phyloP scores from a whole-genome alignment of 64 coral and sea anemone genomes.

The Montipora foliosa region DNA sequence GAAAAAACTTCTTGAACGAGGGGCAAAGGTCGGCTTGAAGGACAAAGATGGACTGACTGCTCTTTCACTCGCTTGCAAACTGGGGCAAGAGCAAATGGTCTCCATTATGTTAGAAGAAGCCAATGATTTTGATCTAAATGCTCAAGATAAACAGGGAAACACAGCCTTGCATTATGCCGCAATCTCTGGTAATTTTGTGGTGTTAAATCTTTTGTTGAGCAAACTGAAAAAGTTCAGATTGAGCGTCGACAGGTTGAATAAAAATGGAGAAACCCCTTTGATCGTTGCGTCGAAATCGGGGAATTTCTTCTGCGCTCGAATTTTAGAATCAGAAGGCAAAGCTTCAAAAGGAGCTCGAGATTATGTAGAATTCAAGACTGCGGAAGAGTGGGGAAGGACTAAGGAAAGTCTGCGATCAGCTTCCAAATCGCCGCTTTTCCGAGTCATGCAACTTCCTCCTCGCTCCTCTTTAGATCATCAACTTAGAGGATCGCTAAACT shows the following conservation, averaged over 20 bases:
- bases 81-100: slow-evolving; percentile 75
- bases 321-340: slow-evolving; percentile 77
- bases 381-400: slow-evolving; percentile 68
- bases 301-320: slow-evolving; percentile 76
- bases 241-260: slow-evolving; percentile 71
- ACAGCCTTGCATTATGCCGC: slow-evolving; percentile 76
- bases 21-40: slow-evolving; percentile 66
- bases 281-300: slow-evolving; percentile 75
- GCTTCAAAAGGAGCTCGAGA: slow-evolving; percentile 73
- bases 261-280: slow-evolving; percentile 77
- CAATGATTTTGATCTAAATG: slow-evolving; percentile 71
- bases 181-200: slow-evolving; percentile 80
- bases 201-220: slow-evolving; percentile 73
- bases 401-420: slow-evolving; percentile 47
- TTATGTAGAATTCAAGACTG: slow-evolving; percentile 67
- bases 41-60: slow-evolving; percentile 70
- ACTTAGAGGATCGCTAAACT: slow-evolving; percentile 10
- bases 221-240: slow-evolving; percentile 78
- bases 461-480: slow-evolving; percentile 19
- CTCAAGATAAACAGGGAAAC: slow-evolving; percentile 68
- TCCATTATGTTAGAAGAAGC: slow-evolving; percentile 74
- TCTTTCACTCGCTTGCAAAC: slow-evolving; percentile 69
- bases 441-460: slow-evolving; percentile 53
- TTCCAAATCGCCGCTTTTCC: slow-evolving; percentile 58
- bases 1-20: slow-evolving; percentile 43